Evolutionary conservation across 1,140 invertebrate species (phyloP).

Genomic region (Drosophila parabipectinata): DNA sequence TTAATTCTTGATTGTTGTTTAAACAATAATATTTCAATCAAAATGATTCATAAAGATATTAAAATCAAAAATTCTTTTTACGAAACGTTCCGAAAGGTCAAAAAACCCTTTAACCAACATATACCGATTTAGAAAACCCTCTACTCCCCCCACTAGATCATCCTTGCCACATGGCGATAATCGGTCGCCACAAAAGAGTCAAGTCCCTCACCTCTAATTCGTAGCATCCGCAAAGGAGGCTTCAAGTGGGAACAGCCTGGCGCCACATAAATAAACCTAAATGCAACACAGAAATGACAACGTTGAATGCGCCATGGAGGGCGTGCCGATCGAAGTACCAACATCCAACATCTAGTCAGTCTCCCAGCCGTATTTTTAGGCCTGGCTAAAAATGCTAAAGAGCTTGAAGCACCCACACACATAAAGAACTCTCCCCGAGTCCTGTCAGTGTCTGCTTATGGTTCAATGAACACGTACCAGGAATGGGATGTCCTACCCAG

Average conservation of each 20-base stretch:
- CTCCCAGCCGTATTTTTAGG: conserved; percentile 51
- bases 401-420: conserved; percentile 7
- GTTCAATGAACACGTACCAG: conserved; percentile 61
- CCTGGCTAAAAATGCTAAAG: conserved; percentile 48
- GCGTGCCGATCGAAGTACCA: conserved; percentile 36
- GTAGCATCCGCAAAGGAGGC: conserved; percentile 2
- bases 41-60: too few relatives aligned
- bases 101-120: not conserved
- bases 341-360: conserved; percentile 26
- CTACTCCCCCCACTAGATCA: not conserved
- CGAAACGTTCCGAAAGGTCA: not conserved
- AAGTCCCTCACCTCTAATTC: conserved; percentile 12
- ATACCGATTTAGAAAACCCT: not conserved
- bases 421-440: conserved; percentile 1
- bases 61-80: too few relatives aligned
- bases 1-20: too few relatives aligned
- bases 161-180: conserved; percentile 6
- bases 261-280: conserved; percentile 72
- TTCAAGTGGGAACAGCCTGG: conserved; percentile 57
- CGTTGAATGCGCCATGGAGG: conserved; percentile 63
- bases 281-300: conserved; percentile 71
- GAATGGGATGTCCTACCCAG: conserved; percentile 23
- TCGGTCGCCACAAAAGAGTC: conserved; percentile 22
- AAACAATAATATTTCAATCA: too few relatives aligned
- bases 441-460: conserved; percentile 39